Conservation (phyloP, 2,888 invertebrate species). For the Meiosimyza platycephala region DNA sequence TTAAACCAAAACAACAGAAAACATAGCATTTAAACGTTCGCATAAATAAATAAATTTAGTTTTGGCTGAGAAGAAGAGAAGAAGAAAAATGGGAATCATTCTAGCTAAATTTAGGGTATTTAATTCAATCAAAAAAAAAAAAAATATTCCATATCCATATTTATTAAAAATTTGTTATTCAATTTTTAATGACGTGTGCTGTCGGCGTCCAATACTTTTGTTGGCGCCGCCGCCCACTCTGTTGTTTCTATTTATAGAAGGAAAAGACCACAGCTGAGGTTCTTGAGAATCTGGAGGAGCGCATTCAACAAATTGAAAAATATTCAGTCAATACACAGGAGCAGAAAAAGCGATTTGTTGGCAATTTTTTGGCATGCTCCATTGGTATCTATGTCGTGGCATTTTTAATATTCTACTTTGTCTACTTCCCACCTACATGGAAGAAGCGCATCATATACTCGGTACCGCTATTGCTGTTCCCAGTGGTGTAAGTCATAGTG, state of each 20-base stretch:
- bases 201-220: slow-evolving; percentile 21
- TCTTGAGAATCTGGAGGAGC: slow-evolving; percentile 80
- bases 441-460: slow-evolving; percentile 80
- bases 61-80: slow-evolving; percentile 7
- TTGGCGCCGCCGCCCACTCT: slow-evolving; percentile 34
- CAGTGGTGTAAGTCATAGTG: slow-evolving; percentile 79
- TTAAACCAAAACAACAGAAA: slow-evolving; percentile 39
- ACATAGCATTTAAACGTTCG: slow-evolving; percentile 22
- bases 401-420: slow-evolving; percentile 82
- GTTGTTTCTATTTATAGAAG: slow-evolving; percentile 64
- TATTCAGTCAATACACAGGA: slow-evolving; percentile 84
- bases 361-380: slow-evolving; percentile 78
- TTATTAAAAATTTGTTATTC: slow-evolving; percentile 33
- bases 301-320: slow-evolving; percentile 84
- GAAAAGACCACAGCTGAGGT: slow-evolving; percentile 69
- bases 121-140: slow-evolving; percentile 46
- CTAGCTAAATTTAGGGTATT: slow-evolving; percentile 78
- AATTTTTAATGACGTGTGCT: slow-evolving; percentile 23
- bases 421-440: slow-evolving; percentile 81
- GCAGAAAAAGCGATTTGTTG: slow-evolving; percentile 83
- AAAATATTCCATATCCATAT: background rate
- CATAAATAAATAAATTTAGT: slow-evolving; percentile 29
- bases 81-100: slow-evolving; percentile 73
- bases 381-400: slow-evolving; percentile 78
- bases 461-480: slow-evolving; percentile 82